Evolutionary conservation across 2,888 invertebrate genomes (phyloP).

Genomic region (Hirtodrosophila duncani): DNA sequence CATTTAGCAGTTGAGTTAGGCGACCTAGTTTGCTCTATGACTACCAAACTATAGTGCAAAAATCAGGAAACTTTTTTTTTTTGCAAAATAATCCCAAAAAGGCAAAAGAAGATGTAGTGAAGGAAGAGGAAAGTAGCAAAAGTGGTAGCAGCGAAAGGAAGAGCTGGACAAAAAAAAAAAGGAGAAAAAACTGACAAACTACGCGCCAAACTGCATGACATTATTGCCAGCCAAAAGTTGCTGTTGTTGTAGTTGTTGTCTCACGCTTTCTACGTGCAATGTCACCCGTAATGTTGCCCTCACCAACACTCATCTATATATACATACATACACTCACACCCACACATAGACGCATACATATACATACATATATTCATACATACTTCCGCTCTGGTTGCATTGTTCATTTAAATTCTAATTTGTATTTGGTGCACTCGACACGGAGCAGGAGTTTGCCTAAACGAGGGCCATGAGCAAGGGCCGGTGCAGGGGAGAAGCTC

Average conservation of each 20-base stretch:
- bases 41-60: slow-evolving; percentile 30
- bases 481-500: neutral
- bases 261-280: slow-evolving; percentile 51
- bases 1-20: slow-evolving; percentile 58
- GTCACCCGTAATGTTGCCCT: slow-evolving; percentile 40
- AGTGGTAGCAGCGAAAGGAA: neutral
- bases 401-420: slow-evolving; percentile 74
- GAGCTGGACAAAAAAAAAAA: neutral
- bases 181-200: slow-evolving; percentile 29
- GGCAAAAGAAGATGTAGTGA: slow-evolving; percentile 15
- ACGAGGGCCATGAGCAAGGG: slow-evolving; percentile 31
- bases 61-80: slow-evolving; percentile 37
- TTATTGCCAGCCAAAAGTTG: slow-evolving; percentile 47
- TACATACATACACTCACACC: slow-evolving; percentile 1
- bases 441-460: slow-evolving; percentile 33
- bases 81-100: slow-evolving; percentile 31
- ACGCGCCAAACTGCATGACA: slow-evolving; percentile 63
- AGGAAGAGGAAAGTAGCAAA: neutral
- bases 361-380: slow-evolving; percentile 28
- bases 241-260: slow-evolving; percentile 28
- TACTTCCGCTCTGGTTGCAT: slow-evolving; percentile 66
- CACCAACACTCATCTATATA: slow-evolving; percentile 1
- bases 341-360: slow-evolving; percentile 3
- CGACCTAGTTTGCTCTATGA: slow-evolving; percentile 49
- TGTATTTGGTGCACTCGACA: slow-evolving; percentile 68